Evolutionary conservation across 2,113 vertebrate species (phyloP).

Genomic region (Morone chrysops): DNA sequence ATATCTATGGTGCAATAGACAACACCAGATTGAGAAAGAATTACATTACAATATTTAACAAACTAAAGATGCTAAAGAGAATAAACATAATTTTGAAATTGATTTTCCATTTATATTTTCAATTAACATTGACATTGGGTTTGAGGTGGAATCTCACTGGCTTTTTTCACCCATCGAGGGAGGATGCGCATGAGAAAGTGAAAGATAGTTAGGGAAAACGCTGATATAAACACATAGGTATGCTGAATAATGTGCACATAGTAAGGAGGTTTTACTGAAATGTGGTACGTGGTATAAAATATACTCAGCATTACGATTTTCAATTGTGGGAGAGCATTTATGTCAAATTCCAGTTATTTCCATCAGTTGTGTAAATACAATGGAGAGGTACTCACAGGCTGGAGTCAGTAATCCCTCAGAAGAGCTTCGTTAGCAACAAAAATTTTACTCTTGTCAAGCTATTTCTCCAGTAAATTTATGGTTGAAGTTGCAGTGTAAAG

Average conservation of each 20-base stretch:
- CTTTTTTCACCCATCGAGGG: not conserved
- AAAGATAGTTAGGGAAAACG: not conserved
- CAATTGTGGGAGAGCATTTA: not conserved
- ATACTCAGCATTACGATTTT: not conserved
- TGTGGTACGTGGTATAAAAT: not conserved
- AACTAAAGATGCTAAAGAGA: not conserved
- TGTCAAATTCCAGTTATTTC: not conserved
- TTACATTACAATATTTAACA: not conserved
- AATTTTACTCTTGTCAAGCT: not conserved
- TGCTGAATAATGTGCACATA: not conserved
- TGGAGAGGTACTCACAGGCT: not conserved
- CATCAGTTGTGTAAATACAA: not conserved
- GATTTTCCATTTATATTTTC: too few species aligned
- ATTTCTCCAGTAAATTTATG: not conserved
- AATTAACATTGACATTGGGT: not conserved
- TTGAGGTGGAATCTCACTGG: not conserved
- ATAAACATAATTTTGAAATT: not conserved
- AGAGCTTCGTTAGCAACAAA: not conserved
- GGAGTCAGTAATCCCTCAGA: not conserved
- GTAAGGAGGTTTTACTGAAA: not conserved
- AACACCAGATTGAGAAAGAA: not conserved
- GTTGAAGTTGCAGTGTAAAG: not conserved
- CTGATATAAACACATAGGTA: not conserved
- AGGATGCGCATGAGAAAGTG: not conserved
- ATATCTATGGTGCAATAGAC: not conserved